Evolutionary conservation across 53 echinoderm and acorn worm species (phyloP).

Genomic region (Henricia sp.): DNA sequence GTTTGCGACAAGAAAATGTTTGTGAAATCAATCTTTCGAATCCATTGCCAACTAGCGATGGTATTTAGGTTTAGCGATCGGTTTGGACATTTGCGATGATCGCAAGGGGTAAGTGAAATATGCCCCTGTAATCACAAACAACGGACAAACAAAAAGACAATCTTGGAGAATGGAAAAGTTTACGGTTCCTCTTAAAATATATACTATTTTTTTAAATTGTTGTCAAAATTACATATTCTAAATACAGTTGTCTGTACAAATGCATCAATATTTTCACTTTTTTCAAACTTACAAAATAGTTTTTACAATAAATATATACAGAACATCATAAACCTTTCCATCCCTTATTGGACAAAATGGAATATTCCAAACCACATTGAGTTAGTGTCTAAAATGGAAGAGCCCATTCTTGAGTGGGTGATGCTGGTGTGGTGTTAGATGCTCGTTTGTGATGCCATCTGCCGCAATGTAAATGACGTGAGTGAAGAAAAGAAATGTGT

Average conservation of each 20-base stretch:
- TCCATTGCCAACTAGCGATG: too few relatives aligned
- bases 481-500: slow-evolving; percentile 9
- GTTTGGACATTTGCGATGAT: too few relatives aligned
- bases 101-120: too few relatives aligned
- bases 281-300: background rate
- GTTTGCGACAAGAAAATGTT: too few relatives aligned
- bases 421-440: slow-evolving; percentile 33
- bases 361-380: slow-evolving; percentile 1
- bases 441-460: slow-evolving; percentile 53
- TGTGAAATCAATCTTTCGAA: too few relatives aligned
- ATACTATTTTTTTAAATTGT: background rate
- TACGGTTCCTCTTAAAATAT: background rate
- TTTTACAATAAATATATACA: slow-evolving; percentile 41
- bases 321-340: slow-evolving; percentile 26
- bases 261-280: background rate
- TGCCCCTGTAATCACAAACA: too few relatives aligned
- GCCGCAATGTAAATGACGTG: background rate
- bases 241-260: too few relatives aligned
- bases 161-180: background rate
- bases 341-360: slow-evolving; percentile 22
- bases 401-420: slow-evolving; percentile 46
- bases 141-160: background rate
- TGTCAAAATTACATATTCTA: background rate
- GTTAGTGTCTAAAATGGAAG: slow-evolving; percentile 22
- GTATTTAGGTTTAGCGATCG: too few relatives aligned